Conservation (phyloP, 2,797 vertebrate species). For the Microctenopoma stevenorrisi region DNA sequence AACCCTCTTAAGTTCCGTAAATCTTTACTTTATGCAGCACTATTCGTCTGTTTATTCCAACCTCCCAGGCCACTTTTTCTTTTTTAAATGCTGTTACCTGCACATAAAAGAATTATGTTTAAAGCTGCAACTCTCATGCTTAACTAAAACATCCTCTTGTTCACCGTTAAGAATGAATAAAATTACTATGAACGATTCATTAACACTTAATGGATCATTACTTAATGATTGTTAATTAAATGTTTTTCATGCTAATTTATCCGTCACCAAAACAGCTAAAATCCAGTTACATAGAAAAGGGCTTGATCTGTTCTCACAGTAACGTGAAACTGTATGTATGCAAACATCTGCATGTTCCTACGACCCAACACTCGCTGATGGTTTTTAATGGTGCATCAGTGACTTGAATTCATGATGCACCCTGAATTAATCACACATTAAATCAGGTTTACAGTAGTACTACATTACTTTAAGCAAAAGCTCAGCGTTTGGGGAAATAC, state of each 20-base stretch:
- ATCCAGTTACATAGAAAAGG: not conserved
- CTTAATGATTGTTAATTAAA: conserved; percentile 38
- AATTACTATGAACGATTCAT: conserved; percentile 29
- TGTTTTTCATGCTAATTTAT: conserved; percentile 36
- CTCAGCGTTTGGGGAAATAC: not conserved
- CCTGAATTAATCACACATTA: conserved; percentile 2
- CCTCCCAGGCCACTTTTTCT: conserved; percentile 4
- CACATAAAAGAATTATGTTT: conserved; percentile 14
- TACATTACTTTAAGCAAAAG: not conserved
- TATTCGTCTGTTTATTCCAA: conserved; percentile 20
- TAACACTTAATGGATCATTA: conserved; percentile 26
- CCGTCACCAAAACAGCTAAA: conserved; percentile 12
- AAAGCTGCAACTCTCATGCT: conserved; percentile 10
- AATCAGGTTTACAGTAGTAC: conserved; percentile 14
- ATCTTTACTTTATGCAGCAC: conserved; percentile 26
- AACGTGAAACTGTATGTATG: not conserved
- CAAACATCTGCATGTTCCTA: conserved; percentile 9
- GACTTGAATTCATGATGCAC: not conserved
- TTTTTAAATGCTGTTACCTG: conserved; percentile 8
- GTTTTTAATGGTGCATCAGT: not conserved
- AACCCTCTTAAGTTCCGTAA: conserved; percentile 21
- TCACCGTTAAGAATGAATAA: conserved; percentile 22
- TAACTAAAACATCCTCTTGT: conserved; percentile 6
- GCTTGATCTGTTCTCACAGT: not conserved
- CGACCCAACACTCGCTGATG: not conserved